Base-by-base conservation (phyloP, 2,113 vertebrate genomes). In the Montifringilla adamsi region DNA sequence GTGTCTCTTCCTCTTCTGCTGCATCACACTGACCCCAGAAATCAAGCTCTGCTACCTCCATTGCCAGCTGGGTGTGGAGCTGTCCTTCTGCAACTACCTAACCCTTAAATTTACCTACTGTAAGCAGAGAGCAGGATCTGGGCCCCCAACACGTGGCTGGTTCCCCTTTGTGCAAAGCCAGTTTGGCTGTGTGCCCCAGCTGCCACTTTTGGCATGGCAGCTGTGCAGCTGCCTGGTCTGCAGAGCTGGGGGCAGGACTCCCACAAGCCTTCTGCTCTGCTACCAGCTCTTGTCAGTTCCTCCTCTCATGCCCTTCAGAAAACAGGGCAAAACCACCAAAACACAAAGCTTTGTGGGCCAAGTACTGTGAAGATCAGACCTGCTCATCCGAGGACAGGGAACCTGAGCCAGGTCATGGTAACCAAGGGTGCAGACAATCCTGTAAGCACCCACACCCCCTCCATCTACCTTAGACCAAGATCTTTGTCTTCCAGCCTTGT, bases 141-240 rank as follows among this genome's bases (percentile, higher is more conserved):
- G 19, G 43, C 49, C 43, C 49, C 4, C 8, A 58, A 41, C 37
- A 44, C 10, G 20, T 3, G 3, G 14, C 20, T 85, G 3, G 41
- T 90, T 94, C 58, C 72, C 28, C 62, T 90, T 80, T 77, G 50
- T 50, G 70, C 67, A 89, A 60, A 87, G 50, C 63, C 50, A 43
- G 14, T 95, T 82, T 87, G 81, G 78, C 75, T 83, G 47, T 2
- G 1, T 62, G 59, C 31, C 44, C 43, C 0, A 0, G 73, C 79
- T 93, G 84, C 87, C 70, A 80, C 63, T 87, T 96, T 47, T 74
- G 89, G 81, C 91, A 77, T 23, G 6, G 4, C 89, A 93, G 89
- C 82, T 90, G 89, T 2, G 4, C n/a, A 43, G 69, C 52, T 63
- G 13, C 13, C 74, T n/a, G 83, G 47, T 86, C 66, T 88, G 76